Base-by-base conservation (phyloP, 2,888 invertebrate species). In the Synanthedon formicaeformis region DNA sequence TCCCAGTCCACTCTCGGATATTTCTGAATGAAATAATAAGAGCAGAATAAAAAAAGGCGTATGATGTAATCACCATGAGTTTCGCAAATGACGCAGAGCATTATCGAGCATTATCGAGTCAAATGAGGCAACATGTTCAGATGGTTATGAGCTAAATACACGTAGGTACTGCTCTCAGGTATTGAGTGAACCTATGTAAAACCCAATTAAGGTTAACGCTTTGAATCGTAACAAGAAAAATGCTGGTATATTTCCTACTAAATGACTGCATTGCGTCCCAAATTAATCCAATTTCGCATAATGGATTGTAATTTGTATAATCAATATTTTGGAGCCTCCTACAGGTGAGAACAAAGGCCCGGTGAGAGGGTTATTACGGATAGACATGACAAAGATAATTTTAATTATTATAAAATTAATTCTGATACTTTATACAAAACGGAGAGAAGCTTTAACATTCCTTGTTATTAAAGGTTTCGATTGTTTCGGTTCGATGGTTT, bases 261-360 rank as follows among this genome's bases (percentile, higher is more conserved):
- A 49, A 55, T 27, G 51, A 23, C 45, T 45, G 40, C 40, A 54
- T 52, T 51, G 18, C 50, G 40, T 50, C 14, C 23, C 10, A 55
- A 53, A 55, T 56, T 54, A 40, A 49, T 52, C 12, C 41, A 40
- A 54, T 45, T 54, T 54, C 48, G 48, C 51, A 40, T 34, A 54
- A 54, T 41, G 23, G 50, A 27, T 45, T 3, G 48, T 53, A 52
- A 54, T 56, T 53, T 54, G 50, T 56, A 41, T 50, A 50, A 50
- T 50, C 50, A 50, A 50, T 50, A 60, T 61, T 57, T 56, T 52
- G 55, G 52, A 58, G 55, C 53, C 51, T 56, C 54, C 56, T 53
- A 50, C 53, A 41, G 54, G 41, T 52, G 50, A 40, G 51, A 55
- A 57, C 50, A 58, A 58, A 58, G 55, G 49, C 53, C 50, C 52